Conservation (phyloP, 2,113 vertebrate species). For the Channa maculata region DNA sequence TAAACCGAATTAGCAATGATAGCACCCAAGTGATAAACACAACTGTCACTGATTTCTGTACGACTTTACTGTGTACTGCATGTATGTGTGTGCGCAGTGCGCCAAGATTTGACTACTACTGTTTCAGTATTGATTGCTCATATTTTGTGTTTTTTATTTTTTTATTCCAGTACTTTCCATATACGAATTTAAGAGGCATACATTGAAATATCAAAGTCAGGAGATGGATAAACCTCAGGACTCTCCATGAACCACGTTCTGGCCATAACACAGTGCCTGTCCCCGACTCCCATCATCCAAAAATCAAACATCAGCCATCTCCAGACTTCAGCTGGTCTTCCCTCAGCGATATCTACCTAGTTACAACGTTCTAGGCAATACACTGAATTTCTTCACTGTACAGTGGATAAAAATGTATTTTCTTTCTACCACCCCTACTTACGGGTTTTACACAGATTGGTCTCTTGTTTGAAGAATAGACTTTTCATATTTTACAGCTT, state of each 20-base stretch:
- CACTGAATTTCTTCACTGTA: slow-evolving; percentile 31
- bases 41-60: neutral
- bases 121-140: neutral
- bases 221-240: slow-evolving; percentile 26
- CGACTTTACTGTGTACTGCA: too few species aligned
- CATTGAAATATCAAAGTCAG: slow-evolving; percentile 21
- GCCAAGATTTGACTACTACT: neutral
- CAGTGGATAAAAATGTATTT: slow-evolving; percentile 27
- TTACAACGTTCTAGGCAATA: slow-evolving; percentile 24
- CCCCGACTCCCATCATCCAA: neutral
- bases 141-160: slow-evolving; percentile 26
- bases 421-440: slow-evolving; percentile 1
- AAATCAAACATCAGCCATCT: slow-evolving; percentile 17
- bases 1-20: too few species aligned
- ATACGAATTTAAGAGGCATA: slow-evolving; percentile 91
- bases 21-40: neutral
- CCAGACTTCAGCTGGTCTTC: neutral
- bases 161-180: slow-evolving; percentile 92
- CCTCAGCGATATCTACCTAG: slow-evolving; percentile 17
- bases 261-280: slow-evolving; percentile 62
- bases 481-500: neutral
- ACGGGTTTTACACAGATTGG: slow-evolving; percentile 53
- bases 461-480: slow-evolving; percentile 16
- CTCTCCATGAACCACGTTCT: slow-evolving; percentile 36
- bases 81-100: too few species aligned